Evolutionary conservation across 2,888 invertebrate genomes (phyloP).

Genomic region (Diploptera punctata): DNA sequence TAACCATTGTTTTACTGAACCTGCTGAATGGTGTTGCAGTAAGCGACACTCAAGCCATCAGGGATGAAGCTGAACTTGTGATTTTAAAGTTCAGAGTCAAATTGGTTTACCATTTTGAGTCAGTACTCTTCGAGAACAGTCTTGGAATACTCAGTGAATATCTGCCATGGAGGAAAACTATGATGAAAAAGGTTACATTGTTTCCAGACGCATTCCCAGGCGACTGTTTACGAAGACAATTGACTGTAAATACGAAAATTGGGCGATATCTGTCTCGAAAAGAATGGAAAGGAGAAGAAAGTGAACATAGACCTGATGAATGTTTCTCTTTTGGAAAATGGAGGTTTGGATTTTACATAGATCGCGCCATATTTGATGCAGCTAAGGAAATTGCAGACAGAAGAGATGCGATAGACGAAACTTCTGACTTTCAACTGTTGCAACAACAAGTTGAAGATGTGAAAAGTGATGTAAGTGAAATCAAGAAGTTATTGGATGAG

Average conservation of each 20-base stretch:
- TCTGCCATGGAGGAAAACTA: neutral
- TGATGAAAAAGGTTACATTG: neutral
- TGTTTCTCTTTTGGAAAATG: neutral
- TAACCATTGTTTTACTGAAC: conserved; percentile 4
- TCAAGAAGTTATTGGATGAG: no score
- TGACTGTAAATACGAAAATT: neutral
- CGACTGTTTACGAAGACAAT: neutral
- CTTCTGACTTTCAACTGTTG: no score
- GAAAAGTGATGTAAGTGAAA: no score
- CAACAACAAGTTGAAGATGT: no score
- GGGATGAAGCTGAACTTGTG: conserved; percentile 14
- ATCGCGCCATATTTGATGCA: neutral
- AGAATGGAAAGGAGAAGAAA: neutral
- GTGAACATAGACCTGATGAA: conserved; percentile 3
- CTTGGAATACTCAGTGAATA: neutral
- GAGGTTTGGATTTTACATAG: neutral
- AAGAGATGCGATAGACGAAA: neutral
- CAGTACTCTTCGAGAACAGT: neutral
- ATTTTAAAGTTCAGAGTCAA: neutral
- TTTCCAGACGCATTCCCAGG: neutral
- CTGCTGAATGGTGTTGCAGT: conserved; percentile 17
- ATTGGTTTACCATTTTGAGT: conserved; percentile 9
- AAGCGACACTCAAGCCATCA: conserved; percentile 23
- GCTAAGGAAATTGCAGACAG: conserved; percentile 3
- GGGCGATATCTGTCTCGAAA: neutral